Percentiles rank a stretch among this genome's conserved stretches.
These are phyloP conservation scores for Palaemon carinicauda DNA, from an alignment of 1,140 invertebrate genomes.

Conservation along the genomic window DNA sequence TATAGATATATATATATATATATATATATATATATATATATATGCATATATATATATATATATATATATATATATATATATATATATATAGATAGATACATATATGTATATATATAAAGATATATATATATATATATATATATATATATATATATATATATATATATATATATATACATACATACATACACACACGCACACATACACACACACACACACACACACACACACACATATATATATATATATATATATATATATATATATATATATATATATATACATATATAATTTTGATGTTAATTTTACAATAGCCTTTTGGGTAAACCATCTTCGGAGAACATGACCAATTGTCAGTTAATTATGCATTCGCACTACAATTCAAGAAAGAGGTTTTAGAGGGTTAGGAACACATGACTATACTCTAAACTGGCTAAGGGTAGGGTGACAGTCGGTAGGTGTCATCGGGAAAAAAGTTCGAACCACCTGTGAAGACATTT, in stretches of 20 bases:
- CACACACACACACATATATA: background rate
- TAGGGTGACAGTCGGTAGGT: too few species aligned
- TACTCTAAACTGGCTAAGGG: too few species aligned
- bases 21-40: background rate
- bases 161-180: background rate
- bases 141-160: background rate
- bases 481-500: too few species aligned
- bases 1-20: background rate
- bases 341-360: background rate
- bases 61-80: constrained; percentile 2
- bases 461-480: too few species aligned
- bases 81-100: background rate
- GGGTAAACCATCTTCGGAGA: background rate
- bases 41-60: background rate
- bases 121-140: background rate
- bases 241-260: constrained; percentile 9
- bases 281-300: background rate
- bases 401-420: too few species aligned
- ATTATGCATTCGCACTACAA: background rate
- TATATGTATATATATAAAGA: background rate
- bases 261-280: background rate
- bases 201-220: background rate
- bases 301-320: background rate
- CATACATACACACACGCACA: background rate
- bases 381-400: too few species aligned